These are phyloP conservation scores for Drosophila mulleri DNA, from an alignment of 2,888 invertebrate genomes.

Conservation along the genomic window DNA sequence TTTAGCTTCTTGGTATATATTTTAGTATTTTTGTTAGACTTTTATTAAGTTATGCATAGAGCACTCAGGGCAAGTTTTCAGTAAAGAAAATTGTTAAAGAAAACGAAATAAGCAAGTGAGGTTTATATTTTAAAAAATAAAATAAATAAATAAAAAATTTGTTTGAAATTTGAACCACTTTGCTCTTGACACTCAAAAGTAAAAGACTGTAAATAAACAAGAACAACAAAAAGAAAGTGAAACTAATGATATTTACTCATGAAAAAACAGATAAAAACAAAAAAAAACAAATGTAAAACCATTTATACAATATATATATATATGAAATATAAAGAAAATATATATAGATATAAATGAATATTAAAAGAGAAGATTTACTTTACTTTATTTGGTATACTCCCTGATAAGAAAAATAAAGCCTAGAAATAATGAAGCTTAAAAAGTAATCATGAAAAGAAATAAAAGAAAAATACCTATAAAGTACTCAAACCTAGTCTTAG, in stretches of 20 bases:
- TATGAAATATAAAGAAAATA: conserved; percentile 30
- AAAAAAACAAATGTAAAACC: conserved; percentile 46
- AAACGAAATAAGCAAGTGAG: background rate
- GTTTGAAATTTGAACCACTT: conserved; percentile 65
- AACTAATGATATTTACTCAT: conserved; percentile 75
- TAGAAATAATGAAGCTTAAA: conserved; percentile 46
- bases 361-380: conserved; percentile 54
- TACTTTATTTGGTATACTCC: conserved; percentile 53
- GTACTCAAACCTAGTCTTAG: conserved; percentile 55
- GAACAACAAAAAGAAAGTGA: conserved; percentile 52
- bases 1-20: conserved; percentile 29
- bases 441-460: conserved; percentile 69
- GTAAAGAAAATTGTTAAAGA: conserved; percentile 46
- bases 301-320: conserved; percentile 57
- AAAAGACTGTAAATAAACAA: conserved; percentile 76
- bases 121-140: conserved; percentile 41
- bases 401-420: conserved; percentile 13
- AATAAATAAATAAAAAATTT: conserved; percentile 37
- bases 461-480: conserved; percentile 36
- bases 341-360: conserved; percentile 33
- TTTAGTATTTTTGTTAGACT: conserved; percentile 11
- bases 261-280: conserved; percentile 18
- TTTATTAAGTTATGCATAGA: conserved; percentile 65
- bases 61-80: conserved; percentile 81
- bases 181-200: conserved; percentile 81